Evolutionary conservation across 2,113 vertebrate species (phyloP), one percentile per base, ranked within the genome.

Genomic region (Dromaius novaehollandiae): DNA sequence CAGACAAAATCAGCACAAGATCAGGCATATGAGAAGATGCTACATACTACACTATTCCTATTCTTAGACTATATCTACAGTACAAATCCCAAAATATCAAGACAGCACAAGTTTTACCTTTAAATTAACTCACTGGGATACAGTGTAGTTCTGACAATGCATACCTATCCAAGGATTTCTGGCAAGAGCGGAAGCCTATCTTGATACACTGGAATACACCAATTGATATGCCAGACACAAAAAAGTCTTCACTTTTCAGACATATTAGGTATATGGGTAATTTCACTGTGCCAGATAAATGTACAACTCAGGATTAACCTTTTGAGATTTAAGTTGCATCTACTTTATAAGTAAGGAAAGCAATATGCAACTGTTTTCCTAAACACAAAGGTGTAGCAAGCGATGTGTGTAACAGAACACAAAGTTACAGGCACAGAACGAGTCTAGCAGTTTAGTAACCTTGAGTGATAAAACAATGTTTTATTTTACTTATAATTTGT

Each of bases 1-100:
- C 36, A 78, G 40, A 90, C 3, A 74, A 87, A 95, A 70, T 4
- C 3, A 74, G 42, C 3, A 1, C 20, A 77, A 78, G 19, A 76
- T 51, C 24, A 79, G 55, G 30, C 26, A 64, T 16, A 26, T 77
- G 92, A 87, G 30, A 88, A 6, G 95, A 81, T 34, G 74, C 5
- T 21, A 82, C 15, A 38, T 7, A 61, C 5, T 44, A 70, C 4
- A 42, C 28, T 55, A 70, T 22, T 86, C 53, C 13, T 90, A 9
- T 5, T 90, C 93, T 87, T 63, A 34, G 61, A 71, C 8, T 46
- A 0, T 46, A 73, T 17, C 19, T 68, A 66, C 26, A 88, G 7
- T 55, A 84, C 9, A 91, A 60, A 75, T 53, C 42, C 61, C 34
- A 86, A 91, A 97, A 78, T 30, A 36, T 16, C 65, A 44, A 71